Evolutionary conservation across 2,888 invertebrate species (phyloP).

Genomic region (Caenorhabditis drosophilae): DNA sequence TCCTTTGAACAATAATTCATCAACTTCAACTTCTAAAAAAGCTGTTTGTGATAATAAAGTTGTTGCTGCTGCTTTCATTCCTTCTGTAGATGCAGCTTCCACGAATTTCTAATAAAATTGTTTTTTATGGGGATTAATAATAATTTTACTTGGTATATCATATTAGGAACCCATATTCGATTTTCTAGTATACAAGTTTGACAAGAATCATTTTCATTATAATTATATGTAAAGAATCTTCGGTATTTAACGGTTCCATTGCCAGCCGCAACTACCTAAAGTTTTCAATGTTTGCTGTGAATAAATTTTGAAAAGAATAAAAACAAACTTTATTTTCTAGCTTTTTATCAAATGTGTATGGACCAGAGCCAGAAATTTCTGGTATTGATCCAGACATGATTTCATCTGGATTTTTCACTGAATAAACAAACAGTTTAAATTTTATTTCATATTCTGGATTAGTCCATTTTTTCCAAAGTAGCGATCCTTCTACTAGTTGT

Average conservation of each 20-base stretch:
- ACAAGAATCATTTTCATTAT: constrained; percentile 64
- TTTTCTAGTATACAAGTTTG: constrained; percentile 64
- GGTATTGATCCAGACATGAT: constrained; percentile 64
- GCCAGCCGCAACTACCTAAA: constrained; percentile 50
- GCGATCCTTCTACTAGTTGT: constrained; percentile 51
- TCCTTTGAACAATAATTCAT: constrained; percentile 66
- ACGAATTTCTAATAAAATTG: constrained; percentile 60
- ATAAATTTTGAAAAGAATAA: constrained; percentile 1
- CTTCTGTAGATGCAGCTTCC: constrained; percentile 64
- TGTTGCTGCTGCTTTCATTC: constrained; percentile 64
- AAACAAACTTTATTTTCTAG: constrained; percentile 55
- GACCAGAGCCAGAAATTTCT: constrained; percentile 60
- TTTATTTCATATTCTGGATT: constrained; percentile 61
- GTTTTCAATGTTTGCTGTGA: too few species aligned
- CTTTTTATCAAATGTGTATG: constrained; percentile 67
- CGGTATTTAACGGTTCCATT: constrained; percentile 63
- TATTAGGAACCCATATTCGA: constrained; percentile 63
- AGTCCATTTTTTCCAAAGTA: constrained; percentile 61
- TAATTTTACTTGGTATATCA: constrained; percentile 62
- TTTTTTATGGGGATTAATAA: too few species aligned
- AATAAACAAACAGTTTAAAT: constrained; percentile 61
- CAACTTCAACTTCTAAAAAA: constrained; percentile 65
- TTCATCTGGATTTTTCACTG: constrained; percentile 68
- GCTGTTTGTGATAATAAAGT: constrained; percentile 67
- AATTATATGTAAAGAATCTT: constrained; percentile 47